phyloP scores from a whole-genome alignment of 2,113 vertebrate species.

The Chaetodon trifascialis region DNA sequence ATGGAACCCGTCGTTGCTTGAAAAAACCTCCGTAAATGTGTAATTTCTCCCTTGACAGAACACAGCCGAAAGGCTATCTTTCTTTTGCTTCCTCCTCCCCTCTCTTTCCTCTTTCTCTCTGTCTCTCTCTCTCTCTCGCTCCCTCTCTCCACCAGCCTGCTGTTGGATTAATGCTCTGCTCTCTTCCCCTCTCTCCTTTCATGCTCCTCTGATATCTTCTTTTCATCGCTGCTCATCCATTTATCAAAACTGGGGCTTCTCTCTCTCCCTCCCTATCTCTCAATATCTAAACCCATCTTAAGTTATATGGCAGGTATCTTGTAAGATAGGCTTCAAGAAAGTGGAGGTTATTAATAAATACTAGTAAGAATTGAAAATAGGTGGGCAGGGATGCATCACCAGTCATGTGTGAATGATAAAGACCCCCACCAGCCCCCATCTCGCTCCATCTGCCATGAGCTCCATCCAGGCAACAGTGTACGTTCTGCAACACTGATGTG shows the following conservation, averaged over 20 bases:
- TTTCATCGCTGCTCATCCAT: slow-evolving; percentile 95
- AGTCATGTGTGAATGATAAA: slow-evolving; percentile 92
- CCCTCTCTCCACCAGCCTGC: slow-evolving; percentile 59
- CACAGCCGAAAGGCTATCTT: slow-evolving; percentile 95
- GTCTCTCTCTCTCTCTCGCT: slow-evolving; percentile 80
- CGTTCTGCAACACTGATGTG: slow-evolving; percentile 76
- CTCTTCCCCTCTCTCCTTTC: slow-evolving; percentile 86
- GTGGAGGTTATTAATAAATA: slow-evolving; percentile 81
- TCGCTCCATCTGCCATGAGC: slow-evolving; percentile 62
- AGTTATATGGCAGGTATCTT: slow-evolving; percentile 60
- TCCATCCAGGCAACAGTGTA: slow-evolving; percentile 51
- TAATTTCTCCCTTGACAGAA: slow-evolving; percentile 99
- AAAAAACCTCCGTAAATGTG: slow-evolving; percentile 99
- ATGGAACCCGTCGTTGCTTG: slow-evolving; percentile 97
- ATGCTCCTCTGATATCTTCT: slow-evolving; percentile 95
- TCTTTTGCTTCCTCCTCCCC: slow-evolving; percentile 87
- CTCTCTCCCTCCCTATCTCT: slow-evolving; percentile 51
- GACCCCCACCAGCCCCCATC: slow-evolving; percentile 84
- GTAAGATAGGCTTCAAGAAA: slow-evolving; percentile 55
- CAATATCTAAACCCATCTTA: slow-evolving; percentile 55
- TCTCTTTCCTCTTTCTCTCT: slow-evolving; percentile 42
- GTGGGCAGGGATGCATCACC: slow-evolving; percentile 78
- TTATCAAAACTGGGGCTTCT: slow-evolving; percentile 88
- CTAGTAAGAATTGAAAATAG: slow-evolving; percentile 84
- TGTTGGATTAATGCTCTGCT: slow-evolving; percentile 81